These are phyloP conservation scores for Loriculus beryllinus DNA, from an alignment of 2,797 vertebrate genomes.

Conservation along the genomic window DNA sequence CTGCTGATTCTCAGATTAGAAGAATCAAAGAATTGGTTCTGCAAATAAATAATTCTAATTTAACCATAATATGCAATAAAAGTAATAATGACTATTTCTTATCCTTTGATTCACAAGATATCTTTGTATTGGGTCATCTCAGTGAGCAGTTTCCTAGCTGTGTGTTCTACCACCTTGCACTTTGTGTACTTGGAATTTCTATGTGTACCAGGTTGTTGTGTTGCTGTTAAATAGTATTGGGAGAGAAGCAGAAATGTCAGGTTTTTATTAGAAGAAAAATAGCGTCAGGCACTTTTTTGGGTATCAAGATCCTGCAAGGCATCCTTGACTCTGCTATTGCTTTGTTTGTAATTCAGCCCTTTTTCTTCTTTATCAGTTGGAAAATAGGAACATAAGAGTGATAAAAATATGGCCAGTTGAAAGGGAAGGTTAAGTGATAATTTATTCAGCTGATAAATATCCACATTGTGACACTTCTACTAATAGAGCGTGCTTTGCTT, in stretches of 20 bases:
- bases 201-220: neutral
- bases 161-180: neutral
- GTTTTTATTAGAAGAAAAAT: neutral
- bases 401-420: neutral
- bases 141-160: neutral
- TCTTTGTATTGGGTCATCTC: neutral
- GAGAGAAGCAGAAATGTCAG: neutral
- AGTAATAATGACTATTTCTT: neutral
- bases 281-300: neutral
- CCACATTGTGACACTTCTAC: neutral
- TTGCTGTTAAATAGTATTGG: neutral
- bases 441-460: slow-evolving; percentile 19
- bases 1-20: neutral
- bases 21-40: neutral
- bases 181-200: neutral
- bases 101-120: neutral
- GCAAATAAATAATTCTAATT: neutral
- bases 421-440: neutral
- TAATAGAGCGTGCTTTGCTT: slow-evolving; percentile 10
- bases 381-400: neutral
- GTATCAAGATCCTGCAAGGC: neutral
- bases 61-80: neutral
- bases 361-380: neutral
- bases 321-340: neutral
- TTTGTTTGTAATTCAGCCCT: neutral